Evolutionary conservation across 2,113 vertebrate genomes (phyloP).

Genomic region (Sphaerodactylus townsendi): DNA sequence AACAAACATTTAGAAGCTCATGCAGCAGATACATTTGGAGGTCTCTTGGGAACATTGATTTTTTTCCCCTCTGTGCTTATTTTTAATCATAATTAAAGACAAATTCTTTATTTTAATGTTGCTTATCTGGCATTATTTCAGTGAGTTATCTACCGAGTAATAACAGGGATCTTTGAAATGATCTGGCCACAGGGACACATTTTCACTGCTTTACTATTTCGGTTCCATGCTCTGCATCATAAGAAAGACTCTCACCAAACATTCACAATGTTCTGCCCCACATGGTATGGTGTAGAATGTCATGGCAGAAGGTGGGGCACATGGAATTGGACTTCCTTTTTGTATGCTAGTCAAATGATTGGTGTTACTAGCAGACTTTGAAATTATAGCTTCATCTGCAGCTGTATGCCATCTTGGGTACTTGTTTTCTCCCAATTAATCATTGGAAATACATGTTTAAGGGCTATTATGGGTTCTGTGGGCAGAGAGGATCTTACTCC

Average conservation of each 20-base stretch:
- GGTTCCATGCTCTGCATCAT: background rate
- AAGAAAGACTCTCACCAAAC: background rate
- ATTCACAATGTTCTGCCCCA: background rate
- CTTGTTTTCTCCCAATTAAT: background rate
- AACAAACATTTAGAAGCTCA: background rate
- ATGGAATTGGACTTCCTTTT: background rate
- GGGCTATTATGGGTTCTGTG: background rate
- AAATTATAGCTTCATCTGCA: background rate
- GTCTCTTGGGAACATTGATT: constrained; percentile 6
- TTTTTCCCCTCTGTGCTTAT: background rate
- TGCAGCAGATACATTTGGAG: constrained; percentile 39
- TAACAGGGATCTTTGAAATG: background rate
- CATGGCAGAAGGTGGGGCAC: background rate
- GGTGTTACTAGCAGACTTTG: background rate
- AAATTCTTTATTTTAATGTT: background rate
- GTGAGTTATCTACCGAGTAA: background rate
- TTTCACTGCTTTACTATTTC: background rate
- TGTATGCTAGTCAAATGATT: background rate
- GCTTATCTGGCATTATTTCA: background rate
- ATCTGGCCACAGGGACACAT: background rate
- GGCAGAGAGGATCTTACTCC: background rate
- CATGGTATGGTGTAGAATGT: background rate
- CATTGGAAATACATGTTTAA: background rate
- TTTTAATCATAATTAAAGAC: constrained; percentile 44
- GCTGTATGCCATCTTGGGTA: background rate